Evolutionary conservation across 1,140 invertebrate genomes (phyloP).

Genomic region (Rhyzopertha dominica): DNA sequence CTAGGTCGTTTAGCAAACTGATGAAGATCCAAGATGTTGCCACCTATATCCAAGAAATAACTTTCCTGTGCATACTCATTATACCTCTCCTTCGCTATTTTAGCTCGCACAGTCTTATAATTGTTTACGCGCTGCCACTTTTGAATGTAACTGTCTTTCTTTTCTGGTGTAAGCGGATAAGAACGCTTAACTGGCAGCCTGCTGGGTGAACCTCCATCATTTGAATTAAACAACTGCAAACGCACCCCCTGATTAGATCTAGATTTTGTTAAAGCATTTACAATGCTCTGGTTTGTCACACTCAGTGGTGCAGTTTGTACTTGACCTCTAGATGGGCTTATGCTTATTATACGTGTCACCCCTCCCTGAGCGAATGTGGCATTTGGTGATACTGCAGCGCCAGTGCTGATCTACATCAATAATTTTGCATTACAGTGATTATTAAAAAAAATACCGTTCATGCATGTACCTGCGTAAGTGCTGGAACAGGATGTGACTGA

Average conservation of each 20-base stretch:
- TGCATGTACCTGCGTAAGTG: conserved; percentile 38
- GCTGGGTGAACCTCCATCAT: conserved; percentile 17
- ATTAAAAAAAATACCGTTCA: too few relatives aligned
- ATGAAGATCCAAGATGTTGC: conserved; percentile 82
- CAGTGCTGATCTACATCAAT: neutral
- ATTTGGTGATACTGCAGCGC: conserved; percentile 16
- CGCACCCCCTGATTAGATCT: conserved; percentile 33
- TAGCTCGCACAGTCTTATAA: conserved; percentile 41
- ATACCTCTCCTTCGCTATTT: conserved; percentile 53
- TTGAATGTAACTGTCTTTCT: conserved; percentile 38
- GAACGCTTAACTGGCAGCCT: conserved; percentile 27
- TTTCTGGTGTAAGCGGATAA: conserved; percentile 32
- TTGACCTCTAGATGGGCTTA: conserved; percentile 37
- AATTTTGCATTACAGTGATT: neutral
- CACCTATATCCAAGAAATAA: conserved; percentile 78
- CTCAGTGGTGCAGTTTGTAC: conserved; percentile 36
- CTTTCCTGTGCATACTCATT: conserved; percentile 76
- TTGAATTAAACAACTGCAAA: conserved; percentile 35
- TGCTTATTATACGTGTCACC: conserved; percentile 41
- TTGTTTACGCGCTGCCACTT: conserved; percentile 42
- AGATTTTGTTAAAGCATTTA: conserved; percentile 41
- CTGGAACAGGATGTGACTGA: conserved; percentile 35
- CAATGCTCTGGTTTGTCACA: conserved; percentile 42
- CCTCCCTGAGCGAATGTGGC: conserved; percentile 25
- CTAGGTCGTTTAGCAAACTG: conserved; percentile 74